A percentile compares a stretch with the other conserved stretches of the same genome.
phyloP scores from a whole-genome alignment of 2,113 vertebrate species.

The Cryptoleucopteryx plumbea region DNA sequence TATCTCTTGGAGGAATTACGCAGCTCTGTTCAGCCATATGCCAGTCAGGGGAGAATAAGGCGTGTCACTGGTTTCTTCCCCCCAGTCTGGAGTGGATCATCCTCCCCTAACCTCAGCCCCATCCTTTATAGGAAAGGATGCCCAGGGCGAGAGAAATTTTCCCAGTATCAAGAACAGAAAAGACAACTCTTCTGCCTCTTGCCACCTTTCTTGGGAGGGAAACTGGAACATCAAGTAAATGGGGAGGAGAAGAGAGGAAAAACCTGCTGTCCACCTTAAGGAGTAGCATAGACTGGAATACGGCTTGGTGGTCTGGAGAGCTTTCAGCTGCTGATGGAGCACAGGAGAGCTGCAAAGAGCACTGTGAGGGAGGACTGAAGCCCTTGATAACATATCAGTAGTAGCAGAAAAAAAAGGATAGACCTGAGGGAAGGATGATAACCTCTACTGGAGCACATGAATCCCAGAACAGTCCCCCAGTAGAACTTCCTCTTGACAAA shows the following conservation, averaged over 20 bases:
- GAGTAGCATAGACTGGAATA: fast-evolving
- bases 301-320: background rate
- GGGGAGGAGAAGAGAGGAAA: background rate
- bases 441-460: background rate
- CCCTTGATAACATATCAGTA: background rate
- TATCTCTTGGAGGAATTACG: no score
- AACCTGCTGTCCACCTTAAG: background rate
- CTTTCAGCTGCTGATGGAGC: background rate
- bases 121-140: background rate
- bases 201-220: background rate
- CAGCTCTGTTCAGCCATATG: background rate
- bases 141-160: background rate
- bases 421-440: background rate
- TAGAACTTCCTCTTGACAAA: background rate
- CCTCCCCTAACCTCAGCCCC: background rate
- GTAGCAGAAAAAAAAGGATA: background rate
- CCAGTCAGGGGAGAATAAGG: background rate
- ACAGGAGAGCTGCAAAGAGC: fast-evolving
- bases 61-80: background rate
- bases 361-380: background rate
- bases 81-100: fast-evolving
- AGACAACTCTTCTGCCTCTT: background rate
- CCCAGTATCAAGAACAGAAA: background rate
- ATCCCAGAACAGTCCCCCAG: fast-evolving
- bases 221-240: background rate